phyloP scores from a whole-genome alignment of 2,888 invertebrate genomes.

The Eledona agricola region DNA sequence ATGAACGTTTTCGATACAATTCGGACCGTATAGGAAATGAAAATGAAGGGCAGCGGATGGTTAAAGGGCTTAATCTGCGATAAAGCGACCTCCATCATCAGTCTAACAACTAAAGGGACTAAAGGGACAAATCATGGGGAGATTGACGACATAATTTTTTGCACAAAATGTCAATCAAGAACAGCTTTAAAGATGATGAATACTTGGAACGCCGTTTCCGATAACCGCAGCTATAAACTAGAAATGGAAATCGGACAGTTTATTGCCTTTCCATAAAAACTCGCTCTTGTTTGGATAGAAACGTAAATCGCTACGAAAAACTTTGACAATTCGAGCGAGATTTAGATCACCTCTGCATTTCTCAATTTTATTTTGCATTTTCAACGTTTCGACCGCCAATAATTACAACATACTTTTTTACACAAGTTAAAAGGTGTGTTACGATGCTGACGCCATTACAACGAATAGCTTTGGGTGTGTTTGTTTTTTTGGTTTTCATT shows the following conservation, averaged over 20 bases:
- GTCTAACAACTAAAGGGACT: slow-evolving; percentile 11
- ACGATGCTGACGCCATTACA: no score
- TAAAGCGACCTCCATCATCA: slow-evolving; percentile 6
- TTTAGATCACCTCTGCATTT: no score
- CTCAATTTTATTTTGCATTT: no score
- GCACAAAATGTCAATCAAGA: slow-evolving; percentile 4
- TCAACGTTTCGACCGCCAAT: no score
- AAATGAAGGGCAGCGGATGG: slow-evolving; percentile 14
- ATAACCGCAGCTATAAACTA: slow-evolving; percentile 14
- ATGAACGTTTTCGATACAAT: slow-evolving; percentile 12
- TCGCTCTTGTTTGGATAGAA: no score
- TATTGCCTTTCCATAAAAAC: no score
- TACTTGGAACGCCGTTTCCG: slow-evolving; percentile 5
- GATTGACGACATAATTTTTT: slow-evolving; percentile 22
- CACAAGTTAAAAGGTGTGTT: no score
- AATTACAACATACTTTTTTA: no score
- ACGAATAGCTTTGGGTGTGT: no score
- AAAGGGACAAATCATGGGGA: slow-evolving; percentile 16
- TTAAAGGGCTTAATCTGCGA: slow-evolving; percentile 10
- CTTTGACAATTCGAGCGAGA: no score
- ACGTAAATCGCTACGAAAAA: no score
- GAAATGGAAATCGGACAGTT: slow-evolving; percentile 8
- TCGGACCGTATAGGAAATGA: slow-evolving; percentile 21
- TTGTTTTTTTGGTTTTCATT: no score
- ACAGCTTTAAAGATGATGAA: slow-evolving; percentile 7